Evolutionary conservation across 2,113 vertebrate genomes (phyloP).

Genomic region (Perccottus glenii): DNA sequence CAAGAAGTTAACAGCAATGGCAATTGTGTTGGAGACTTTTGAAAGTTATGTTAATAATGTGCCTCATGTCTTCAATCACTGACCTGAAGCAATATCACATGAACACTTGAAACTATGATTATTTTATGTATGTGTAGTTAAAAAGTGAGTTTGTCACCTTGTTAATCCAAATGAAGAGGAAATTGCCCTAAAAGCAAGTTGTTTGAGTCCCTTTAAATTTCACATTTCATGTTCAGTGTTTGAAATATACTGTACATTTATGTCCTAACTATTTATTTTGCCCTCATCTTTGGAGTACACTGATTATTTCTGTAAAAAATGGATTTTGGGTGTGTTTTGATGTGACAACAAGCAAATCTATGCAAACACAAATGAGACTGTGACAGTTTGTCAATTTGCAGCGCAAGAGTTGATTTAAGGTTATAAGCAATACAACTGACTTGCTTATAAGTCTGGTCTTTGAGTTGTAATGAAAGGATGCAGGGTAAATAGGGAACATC

Average conservation of each 20-base stretch:
- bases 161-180: constrained; percentile 10
- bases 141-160: constrained; percentile 23
- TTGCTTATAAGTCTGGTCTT: constrained; percentile 1
- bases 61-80: constrained; percentile 53
- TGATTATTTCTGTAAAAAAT: not conserved
- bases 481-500: constrained; percentile 44
- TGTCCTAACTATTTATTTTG: not conserved
- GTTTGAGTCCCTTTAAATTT: not conserved
- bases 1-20: not conserved
- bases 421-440: constrained; percentile 49
- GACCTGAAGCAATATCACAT: constrained; percentile 59
- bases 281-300: not conserved
- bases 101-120: constrained; percentile 41
- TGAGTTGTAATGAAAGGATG: constrained; percentile 33
- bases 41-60: constrained; percentile 45
- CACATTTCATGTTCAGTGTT: not conserved
- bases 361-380: constrained; percentile 57
- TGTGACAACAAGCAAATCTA: constrained; percentile 55
- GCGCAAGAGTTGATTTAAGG: constrained; percentile 50
- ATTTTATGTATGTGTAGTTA: constrained; percentile 34
- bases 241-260: not conserved
- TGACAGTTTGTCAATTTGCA: constrained; percentile 29
- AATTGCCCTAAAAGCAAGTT: not conserved
- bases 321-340: not conserved
- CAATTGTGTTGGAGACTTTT: constrained; percentile 10